Evolutionary conservation across 2,888 invertebrate genomes (phyloP), one percentile per base, ranked within the genome.

Genomic region (Leucoma salicis): DNA sequence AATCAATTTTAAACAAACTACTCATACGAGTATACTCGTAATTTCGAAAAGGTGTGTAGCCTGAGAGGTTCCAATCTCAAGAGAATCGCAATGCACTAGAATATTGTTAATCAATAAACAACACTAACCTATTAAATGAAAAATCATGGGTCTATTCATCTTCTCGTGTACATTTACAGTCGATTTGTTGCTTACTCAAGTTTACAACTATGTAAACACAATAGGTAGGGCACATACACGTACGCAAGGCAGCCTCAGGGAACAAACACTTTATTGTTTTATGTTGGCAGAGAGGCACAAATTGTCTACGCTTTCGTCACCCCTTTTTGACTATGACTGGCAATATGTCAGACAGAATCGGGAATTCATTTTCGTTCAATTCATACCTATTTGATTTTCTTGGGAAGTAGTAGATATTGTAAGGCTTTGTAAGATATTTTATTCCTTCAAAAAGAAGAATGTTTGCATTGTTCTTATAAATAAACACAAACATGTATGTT

Each of bases 301-400:
- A 81, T 82, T 80, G 74, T 74, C 72, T 64, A 59, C 62, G 60
- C 68, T 66, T 65, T 70, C 73, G 74, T 74, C 69, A 65, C 71
- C 53, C 56, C 56, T 74, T 72, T 76, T 75, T 78, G 70, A 78
- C 72, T 68, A 37, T 54, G 56, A 60, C 60, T 66, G 65, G n/a
- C n/a, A n/a, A 74, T 69, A 74, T 36, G 32, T 29, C 27, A n/a
- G 3, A 27, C 11, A n/a, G n/a, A n/a, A n/a, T n/a, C n/a, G n/a
- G 27, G 27, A 27, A 29, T 29, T 29, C 14, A 14, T 29, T 29
- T 10, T 14, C 10, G 14, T 29, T 13, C 29, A 29, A 4, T 13
- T n/a, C n/a, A n/a, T 14, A 2, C 27, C 1, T 11, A 14, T 29
- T 27, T 27, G 27, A 27, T 27, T 27, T 27, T 10, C 2, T n/a